These are phyloP conservation scores for Synodontis membranacea DNA, from an alignment of 2,113 vertebrate species.

Conservation along the genomic window DNA sequence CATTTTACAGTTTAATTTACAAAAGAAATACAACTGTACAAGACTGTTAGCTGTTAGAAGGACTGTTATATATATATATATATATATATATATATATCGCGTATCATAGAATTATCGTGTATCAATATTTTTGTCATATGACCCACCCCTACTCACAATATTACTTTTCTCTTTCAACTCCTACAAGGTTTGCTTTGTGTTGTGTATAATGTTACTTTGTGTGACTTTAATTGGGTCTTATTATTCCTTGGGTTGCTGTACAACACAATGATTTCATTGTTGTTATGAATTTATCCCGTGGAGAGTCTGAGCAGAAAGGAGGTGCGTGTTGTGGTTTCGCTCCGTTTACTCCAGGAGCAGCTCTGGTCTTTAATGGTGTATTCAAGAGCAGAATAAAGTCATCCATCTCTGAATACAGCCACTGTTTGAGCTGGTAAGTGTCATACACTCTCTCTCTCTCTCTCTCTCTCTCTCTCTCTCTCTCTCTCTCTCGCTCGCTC, in stretches of 20 bases:
- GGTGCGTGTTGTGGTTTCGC: constrained; percentile 27
- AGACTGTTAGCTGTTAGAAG: too few species aligned
- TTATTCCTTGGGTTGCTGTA: not conserved
- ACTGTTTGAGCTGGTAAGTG: constrained; percentile 27
- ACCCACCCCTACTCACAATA: too few species aligned
- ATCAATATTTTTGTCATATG: too few species aligned
- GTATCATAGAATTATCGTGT: too few species aligned
- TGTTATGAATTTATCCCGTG: not conserved
- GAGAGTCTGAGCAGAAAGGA: not conserved
- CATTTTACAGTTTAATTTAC: too few species aligned
- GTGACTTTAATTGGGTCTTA: too few species aligned
- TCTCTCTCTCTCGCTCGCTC: too few species aligned
- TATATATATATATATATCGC: too few species aligned
- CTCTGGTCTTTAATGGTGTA: constrained; percentile 39
- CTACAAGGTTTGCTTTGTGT: too few species aligned
- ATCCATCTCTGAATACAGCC: constrained; percentile 20
- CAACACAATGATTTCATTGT: not conserved
- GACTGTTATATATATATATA: too few species aligned
- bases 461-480: not conserved
- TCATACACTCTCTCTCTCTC: not conserved
- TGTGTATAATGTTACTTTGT: too few species aligned
- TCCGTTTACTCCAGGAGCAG: constrained; percentile 26
- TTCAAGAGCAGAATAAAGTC: constrained; percentile 31
- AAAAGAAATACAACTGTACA: too few species aligned
- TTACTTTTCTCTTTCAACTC: not conserved